These are phyloP conservation scores for Upupa epops DNA, from an alignment of 2,113 vertebrate genomes.

Conservation along the genomic window DNA sequence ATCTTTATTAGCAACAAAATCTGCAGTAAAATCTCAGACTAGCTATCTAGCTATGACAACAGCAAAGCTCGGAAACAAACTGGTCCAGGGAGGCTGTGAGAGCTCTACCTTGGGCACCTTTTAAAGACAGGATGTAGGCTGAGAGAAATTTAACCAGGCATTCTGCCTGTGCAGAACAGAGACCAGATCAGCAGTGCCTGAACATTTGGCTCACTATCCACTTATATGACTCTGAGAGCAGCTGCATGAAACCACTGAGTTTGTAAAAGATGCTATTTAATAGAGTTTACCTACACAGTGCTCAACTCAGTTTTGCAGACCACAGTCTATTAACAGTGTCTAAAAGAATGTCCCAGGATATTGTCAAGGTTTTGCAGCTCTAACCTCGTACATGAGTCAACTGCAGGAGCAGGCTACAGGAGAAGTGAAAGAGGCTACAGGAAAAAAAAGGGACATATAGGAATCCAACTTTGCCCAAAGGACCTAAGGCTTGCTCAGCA, in stretches of 20 bases:
- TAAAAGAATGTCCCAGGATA: not conserved
- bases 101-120: not conserved
- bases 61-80: slow-evolving; percentile 26
- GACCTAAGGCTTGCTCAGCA: not conserved
- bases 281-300: not conserved
- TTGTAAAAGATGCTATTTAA: not conserved
- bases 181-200: not conserved
- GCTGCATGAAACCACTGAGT: not conserved
- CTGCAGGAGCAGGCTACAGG: not conserved
- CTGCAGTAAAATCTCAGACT: not conserved
- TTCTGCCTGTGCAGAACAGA: not conserved
- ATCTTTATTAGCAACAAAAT: slow-evolving; percentile 55
- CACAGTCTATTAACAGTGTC: not conserved
- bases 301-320: not conserved
- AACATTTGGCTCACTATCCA: not conserved
- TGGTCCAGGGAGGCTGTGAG: not conserved
- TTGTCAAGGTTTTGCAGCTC: not conserved
- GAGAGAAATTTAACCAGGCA: not conserved
- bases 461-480: not conserved
- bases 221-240: not conserved
- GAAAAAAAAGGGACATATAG: not conserved
- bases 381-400: not conserved
- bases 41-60: slow-evolving; percentile 44
- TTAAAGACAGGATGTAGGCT: not conserved
- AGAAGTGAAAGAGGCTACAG: not conserved